Evolutionary conservation across 2,888 invertebrate genomes (phyloP).

Genomic region (Dromius quadrimaculatus): DNA sequence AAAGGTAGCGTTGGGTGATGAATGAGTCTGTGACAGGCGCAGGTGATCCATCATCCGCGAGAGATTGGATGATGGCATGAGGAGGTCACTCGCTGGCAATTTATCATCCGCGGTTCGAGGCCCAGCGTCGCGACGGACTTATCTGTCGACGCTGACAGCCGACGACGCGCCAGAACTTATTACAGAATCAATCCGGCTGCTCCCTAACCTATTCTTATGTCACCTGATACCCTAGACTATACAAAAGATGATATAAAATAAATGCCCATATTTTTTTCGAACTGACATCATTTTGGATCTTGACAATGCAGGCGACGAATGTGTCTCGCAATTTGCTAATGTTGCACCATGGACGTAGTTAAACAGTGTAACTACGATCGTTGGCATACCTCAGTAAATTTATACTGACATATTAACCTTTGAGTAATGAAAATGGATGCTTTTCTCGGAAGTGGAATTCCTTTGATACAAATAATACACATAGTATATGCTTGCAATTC

Average conservation of each 20-base stretch:
- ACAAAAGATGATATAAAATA: too few relatives aligned
- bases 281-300: too few relatives aligned
- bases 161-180: slow-evolving; percentile 11
- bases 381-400: slow-evolving; percentile 10
- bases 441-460: too few relatives aligned
- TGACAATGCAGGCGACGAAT: slow-evolving; percentile 17
- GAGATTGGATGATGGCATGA: slow-evolving; percentile 65
- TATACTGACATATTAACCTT: slow-evolving; percentile 2
- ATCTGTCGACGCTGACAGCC: slow-evolving; percentile 39
- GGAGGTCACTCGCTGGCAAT: slow-evolving; percentile 64
- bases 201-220: too few relatives aligned
- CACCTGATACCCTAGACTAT: too few relatives aligned
- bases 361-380: slow-evolving; percentile 6
- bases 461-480: too few relatives aligned
- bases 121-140: slow-evolving; percentile 38
- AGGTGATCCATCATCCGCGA: slow-evolving; percentile 67
- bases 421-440: not conserved
- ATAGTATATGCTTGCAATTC: too few relatives aligned
- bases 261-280: too few relatives aligned
- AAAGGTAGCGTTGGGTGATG: slow-evolving; percentile 62
- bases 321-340: slow-evolving; percentile 4
- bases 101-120: slow-evolving; percentile 60
- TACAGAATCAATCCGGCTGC: slow-evolving; percentile 5
- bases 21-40: slow-evolving; percentile 65
- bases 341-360: slow-evolving; percentile 14